These are phyloP conservation scores for Trinectes maculatus DNA, from an alignment of 2,113 vertebrate genomes.

Conservation along the genomic window DNA sequence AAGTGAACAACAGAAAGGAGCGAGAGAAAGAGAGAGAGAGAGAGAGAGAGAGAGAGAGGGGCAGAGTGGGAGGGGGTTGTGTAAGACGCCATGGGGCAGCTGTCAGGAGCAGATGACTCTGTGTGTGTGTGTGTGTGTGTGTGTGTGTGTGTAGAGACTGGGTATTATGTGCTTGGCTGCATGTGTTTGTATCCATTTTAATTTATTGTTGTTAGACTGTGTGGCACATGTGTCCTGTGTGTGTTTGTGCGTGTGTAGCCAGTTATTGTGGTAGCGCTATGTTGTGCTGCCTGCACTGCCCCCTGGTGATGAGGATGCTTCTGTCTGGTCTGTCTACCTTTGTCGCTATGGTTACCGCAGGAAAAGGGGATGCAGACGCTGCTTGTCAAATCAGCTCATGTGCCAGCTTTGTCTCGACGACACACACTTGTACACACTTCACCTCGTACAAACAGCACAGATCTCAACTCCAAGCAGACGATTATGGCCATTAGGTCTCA, in stretches of 20 bases:
- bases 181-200: conserved; percentile 56
- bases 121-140: conserved; percentile 53
- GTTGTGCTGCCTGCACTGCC: conserved; percentile 69
- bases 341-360: conserved; percentile 79
- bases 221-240: conserved; percentile 54
- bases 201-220: conserved; percentile 60
- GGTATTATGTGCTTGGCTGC: conserved; percentile 45
- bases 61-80: conserved; percentile 37
- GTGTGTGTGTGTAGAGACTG: conserved; percentile 10
- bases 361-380: conserved; percentile 46
- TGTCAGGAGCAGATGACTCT: conserved; percentile 77
- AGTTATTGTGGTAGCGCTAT: conserved; percentile 22
- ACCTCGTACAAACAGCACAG: conserved; percentile 33
- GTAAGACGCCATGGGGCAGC: conserved; percentile 74
- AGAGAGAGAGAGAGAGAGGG: conserved; percentile 20
- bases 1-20: conserved; percentile 80
- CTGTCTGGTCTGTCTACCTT: conserved; percentile 48
- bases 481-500: conserved; percentile 51
- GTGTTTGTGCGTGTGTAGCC: conserved; percentile 23
- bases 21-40: conserved; percentile 37
- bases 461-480: conserved; percentile 28
- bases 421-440: conserved; percentile 10
- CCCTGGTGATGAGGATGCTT: conserved; percentile 75
- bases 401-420: conserved; percentile 55
- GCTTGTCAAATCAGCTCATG: conserved; percentile 65